Conservation (phyloP, 2,797 vertebrate species). For the Malacoctenus gilli region DNA sequence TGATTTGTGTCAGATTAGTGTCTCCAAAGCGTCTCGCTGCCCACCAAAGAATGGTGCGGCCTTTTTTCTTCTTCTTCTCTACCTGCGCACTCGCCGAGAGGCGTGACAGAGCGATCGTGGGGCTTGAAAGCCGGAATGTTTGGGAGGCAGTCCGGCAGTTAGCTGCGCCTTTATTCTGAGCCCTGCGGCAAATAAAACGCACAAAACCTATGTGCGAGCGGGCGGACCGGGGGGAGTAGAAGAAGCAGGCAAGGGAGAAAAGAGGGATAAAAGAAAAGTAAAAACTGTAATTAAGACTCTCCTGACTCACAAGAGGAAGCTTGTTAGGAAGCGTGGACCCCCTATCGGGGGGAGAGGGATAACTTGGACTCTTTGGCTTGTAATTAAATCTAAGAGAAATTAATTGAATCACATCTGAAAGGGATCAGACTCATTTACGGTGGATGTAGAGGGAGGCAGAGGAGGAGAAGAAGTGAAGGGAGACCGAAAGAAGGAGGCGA, state of each 20-base stretch:
- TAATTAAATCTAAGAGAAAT: constrained; percentile 88
- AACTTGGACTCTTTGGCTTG: constrained; percentile 82
- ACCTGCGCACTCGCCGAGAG: too few relatives aligned
- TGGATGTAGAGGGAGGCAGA: constrained; percentile 67
- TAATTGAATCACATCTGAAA: constrained; percentile 87
- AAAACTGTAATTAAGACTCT: constrained; percentile 84
- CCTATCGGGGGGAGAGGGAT: constrained; percentile 79
- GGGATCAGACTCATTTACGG: constrained; percentile 83
- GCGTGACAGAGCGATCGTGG: too few relatives aligned
- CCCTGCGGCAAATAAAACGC: constrained; percentile 44
- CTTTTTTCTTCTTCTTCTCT: too few relatives aligned
- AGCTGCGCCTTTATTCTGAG: constrained; percentile 30
- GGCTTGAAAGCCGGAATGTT: constrained; percentile 20
- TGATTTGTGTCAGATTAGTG: not conserved
- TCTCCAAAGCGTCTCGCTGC: too few relatives aligned
- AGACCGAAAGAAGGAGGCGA: constrained; percentile 47
- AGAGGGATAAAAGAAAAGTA: constrained; percentile 77
- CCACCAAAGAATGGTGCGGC: too few relatives aligned
- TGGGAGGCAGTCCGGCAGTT: constrained; percentile 31
- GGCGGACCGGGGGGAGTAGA: constrained; percentile 54
- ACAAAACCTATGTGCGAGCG: constrained; percentile 39
- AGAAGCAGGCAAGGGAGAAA: constrained; percentile 62
- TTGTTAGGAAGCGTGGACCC: constrained; percentile 80
- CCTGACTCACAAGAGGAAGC: constrained; percentile 79
- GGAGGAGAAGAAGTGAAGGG: constrained; percentile 67